Percentiles rank a stretch among this genome's conserved stretches.
phyloP scores from a whole-genome alignment of 1,140 invertebrate species.

The Aphelinus atriplicis region DNA sequence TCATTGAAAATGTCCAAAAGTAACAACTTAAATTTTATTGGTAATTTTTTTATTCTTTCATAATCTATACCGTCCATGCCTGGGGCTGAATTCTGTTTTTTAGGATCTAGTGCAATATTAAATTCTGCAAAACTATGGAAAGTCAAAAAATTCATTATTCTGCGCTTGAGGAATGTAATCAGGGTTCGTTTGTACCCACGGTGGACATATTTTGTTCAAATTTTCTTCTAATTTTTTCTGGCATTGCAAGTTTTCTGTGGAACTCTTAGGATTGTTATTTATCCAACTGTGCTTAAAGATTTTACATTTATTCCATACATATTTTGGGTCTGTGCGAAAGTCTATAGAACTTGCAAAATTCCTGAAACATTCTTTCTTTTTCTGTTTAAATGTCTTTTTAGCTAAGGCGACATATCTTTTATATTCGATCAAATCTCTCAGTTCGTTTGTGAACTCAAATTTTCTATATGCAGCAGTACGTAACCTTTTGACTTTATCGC shows the following conservation, averaged over 20 bases:
- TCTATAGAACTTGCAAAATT: background rate
- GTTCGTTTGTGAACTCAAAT: background rate
- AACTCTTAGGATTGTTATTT: background rate
- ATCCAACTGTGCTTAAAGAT: conserved; percentile 5
- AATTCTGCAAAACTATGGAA: no score
- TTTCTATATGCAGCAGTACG: background rate
- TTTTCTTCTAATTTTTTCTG: background rate
- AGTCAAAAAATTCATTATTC: no score
- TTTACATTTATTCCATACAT: conserved; percentile 8
- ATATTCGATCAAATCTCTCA: background rate
- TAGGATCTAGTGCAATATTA: no score
- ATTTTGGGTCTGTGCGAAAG: background rate
- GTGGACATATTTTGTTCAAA: conserved; percentile 2
- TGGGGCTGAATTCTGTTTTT: no score
- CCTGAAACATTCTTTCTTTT: background rate
- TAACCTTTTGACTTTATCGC: background rate
- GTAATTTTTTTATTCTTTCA: no score
- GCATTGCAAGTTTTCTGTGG: background rate
- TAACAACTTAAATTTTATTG: no score
- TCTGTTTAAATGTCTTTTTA: background rate
- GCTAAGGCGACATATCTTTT: background rate
- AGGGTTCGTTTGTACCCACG: background rate
- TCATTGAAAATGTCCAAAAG: no score
- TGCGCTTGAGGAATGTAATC: no score
- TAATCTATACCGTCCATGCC: no score